Evolutionary conservation across 1,140 invertebrate genomes (phyloP), one percentile per base, ranked within the genome.

Genomic region (Euwallacea similis): DNA sequence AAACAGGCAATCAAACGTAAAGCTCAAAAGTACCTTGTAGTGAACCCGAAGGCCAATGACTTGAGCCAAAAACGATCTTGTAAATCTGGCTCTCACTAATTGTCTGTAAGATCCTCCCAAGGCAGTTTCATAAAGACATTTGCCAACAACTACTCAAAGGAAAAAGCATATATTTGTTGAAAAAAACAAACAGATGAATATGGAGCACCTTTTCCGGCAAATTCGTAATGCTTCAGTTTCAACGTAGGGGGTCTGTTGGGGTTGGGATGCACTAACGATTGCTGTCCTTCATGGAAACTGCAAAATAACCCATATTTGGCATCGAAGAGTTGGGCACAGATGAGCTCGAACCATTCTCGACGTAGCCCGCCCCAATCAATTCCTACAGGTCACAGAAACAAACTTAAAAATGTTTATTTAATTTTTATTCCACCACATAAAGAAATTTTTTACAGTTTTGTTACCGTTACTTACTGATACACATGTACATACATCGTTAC

Each of bases 291-390:
- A 73, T 92, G 89, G 78, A 96, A 94, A 33, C 92, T 89, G 70
- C 87, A 88, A 82, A 97, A 98, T 62, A 98, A 84, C 0, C 90
- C 89, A 78, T 91, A 88, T 73, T 89, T 87, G 0, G 91, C 87
- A 82, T 96, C 94, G 84, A 98, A 98, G 21, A 98, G 82, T 61
- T 91, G 84, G 33, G 88, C 89, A 84, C 94, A 96, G 56, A 96
- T 87, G 67, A 96, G 81, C 75, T 96, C 94, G 82, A 97, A 96
- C 95, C 95, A 97, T 83, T 97, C 96, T 66, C 95, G 87, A 10
- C 95, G 85, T 10, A 97, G 84, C 9, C 95, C 95, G 71, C 95
- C 96, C 93, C 93, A 97, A 84, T 98, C 96, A 73, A 97, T 88
- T 59, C 93, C 93, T 93, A 75, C 42, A 33, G 21, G 21, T 33